Percentiles rank a stretch among this genome's conserved stretches.
Conservation (phyloP, 2,797 vertebrate species). For the Picus viridis region DNA sequence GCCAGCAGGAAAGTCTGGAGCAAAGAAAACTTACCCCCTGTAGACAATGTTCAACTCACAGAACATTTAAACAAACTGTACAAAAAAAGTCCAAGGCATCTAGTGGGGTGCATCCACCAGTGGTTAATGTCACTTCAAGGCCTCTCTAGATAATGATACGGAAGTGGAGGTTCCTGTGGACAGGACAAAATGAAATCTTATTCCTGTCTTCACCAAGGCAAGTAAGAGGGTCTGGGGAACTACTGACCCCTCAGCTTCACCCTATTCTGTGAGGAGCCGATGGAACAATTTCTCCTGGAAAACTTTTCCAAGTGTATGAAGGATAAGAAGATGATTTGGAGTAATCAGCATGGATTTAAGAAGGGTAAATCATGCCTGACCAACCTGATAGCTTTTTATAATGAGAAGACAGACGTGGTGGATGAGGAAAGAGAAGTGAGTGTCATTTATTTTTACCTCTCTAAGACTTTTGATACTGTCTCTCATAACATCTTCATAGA, state of each 20-base stretch:
- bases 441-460: neutral
- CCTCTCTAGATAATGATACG: neutral
- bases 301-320: neutral
- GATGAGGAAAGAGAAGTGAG: neutral
- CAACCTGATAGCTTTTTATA: neutral
- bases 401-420: neutral
- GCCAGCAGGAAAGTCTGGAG: neutral
- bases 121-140: fast-evolving
- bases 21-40: neutral
- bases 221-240: neutral
- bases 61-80: neutral
- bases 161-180: neutral
- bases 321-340: neutral
- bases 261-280: neutral
- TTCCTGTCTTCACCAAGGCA: neutral
- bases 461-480: neutral
- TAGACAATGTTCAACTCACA: neutral
- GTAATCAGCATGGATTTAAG: neutral
- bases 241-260: neutral
- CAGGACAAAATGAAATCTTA: neutral
- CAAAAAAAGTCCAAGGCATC: neutral
- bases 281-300: neutral
- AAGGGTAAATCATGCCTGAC: neutral
- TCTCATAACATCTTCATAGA: neutral
- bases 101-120: neutral